Base-by-base conservation (phyloP, 1,140 invertebrate species). In the Drosophila bocqueti region DNA sequence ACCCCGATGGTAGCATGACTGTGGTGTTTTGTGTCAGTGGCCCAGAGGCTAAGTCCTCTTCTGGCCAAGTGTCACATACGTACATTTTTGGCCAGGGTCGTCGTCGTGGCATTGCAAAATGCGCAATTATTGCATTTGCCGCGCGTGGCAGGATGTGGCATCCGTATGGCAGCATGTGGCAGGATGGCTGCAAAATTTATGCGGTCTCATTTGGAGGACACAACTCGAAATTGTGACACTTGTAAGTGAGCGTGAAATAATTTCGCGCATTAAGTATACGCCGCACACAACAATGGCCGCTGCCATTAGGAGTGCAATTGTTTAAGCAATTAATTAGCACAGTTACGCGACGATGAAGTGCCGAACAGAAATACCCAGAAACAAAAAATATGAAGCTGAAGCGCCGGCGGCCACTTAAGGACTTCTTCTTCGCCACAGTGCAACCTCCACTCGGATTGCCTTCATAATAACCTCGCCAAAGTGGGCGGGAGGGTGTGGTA, bases 261-360 rank as follows among this genome's bases (percentile, higher is more conserved):
- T 87, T 89, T 87, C 68, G 63, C 62, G 21, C 45, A 83, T 66
- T 76, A 67, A 79, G 81, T 83, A 83, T 76, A 66, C 80, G 67
- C 31, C 31, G 31, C 31, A 9, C 74, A 55, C 66, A 73, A 83
- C 65, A 79, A 72, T 81, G 67, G 60, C 57, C 50, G 64, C 63
- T 43, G 75, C 69, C 76, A 87, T 81, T 86, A 72, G 67, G 65
- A 87, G 65, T 71, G 74, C 50, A 90, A 86, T 86, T 86, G 67
- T 79, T 86, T 80, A 77, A 80, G 79, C 84, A 87, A 87, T 87
- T 87, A 87, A 87, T 87, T 90, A 87, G 81, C 85, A 64, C 67
- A 72, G 74, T 75, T 89, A 57, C 58, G 75, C 38, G 76, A 58
- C 62, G 55, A 61, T 52, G 21, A 57, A 57, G 47, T 75, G 54